Conservation (phyloP, 2,797 vertebrate genomes). For the Crenichthys baileyi region DNA sequence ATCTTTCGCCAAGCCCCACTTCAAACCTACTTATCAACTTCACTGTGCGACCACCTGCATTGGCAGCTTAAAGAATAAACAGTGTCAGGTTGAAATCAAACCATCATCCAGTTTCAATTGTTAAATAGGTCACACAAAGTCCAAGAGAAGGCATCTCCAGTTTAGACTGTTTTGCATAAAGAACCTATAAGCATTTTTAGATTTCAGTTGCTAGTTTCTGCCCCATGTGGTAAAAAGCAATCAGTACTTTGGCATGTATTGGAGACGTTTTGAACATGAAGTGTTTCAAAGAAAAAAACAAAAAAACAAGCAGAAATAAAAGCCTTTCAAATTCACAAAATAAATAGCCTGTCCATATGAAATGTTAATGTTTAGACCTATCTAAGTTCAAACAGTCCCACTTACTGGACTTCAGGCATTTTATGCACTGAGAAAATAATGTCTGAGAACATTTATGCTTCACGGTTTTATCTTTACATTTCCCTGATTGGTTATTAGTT, state of each 20-base stretch:
- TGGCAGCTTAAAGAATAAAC: too few relatives aligned
- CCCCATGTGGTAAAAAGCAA: not conserved
- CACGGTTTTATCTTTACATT: constrained; percentile 7
- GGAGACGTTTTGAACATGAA: not conserved
- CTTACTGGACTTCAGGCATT: constrained; percentile 20
- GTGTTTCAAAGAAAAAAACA: not conserved
- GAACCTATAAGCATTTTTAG: not conserved
- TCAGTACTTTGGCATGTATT: not conserved
- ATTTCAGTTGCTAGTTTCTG: not conserved
- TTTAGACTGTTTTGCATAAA: not conserved
- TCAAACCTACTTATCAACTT: too few relatives aligned
- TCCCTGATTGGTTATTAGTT: constrained; percentile 8
- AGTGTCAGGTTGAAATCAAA: too few relatives aligned
- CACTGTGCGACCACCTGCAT: too few relatives aligned
- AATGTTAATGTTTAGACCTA: constrained; percentile 12
- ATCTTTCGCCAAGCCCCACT: too few relatives aligned
- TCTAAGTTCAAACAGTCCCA: constrained; percentile 7
- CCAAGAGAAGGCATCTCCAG: not conserved
- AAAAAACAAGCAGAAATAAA: too few relatives aligned
- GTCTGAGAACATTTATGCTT: not conserved
- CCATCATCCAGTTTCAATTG: too few relatives aligned
- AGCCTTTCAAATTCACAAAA: not conserved
- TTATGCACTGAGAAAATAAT: not conserved
- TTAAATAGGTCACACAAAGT: too few relatives aligned
- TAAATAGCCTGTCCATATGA: not conserved